These are phyloP conservation scores for Zosterops lateralis DNA, from an alignment of 2,113 vertebrate species.

Conservation along the genomic window DNA sequence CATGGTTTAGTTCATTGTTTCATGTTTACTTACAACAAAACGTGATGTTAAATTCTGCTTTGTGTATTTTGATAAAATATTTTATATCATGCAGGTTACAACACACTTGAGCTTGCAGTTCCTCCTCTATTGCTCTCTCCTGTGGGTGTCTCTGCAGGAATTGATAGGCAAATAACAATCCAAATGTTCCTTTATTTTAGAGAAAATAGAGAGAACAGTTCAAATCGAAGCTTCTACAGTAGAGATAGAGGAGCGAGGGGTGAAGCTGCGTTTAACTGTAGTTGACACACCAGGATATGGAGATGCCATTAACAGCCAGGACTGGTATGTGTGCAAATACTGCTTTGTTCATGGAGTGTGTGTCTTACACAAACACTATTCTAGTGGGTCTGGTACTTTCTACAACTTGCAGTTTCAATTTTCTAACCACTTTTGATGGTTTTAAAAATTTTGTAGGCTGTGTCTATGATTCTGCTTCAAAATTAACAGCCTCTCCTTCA, in stretches of 20 bases:
- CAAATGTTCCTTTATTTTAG: conserved; percentile 63
- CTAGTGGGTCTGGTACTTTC: background rate
- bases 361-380: background rate
- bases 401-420: background rate
- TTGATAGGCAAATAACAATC: background rate
- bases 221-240: conserved; percentile 93
- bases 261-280: conserved; percentile 91
- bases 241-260: conserved; percentile 91
- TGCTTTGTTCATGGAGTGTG: background rate
- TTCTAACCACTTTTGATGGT: background rate
- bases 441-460: background rate
- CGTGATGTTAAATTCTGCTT: background rate
- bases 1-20: background rate
- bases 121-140: background rate
- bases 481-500: background rate
- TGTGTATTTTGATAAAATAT: background rate
- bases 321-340: conserved; percentile 77
- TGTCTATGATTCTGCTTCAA: background rate
- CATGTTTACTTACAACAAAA: background rate
- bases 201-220: conserved; percentile 92
- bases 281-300: conserved; percentile 93
- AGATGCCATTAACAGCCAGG: conserved; percentile 92
- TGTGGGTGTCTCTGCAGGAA: background rate
- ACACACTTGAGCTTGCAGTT: background rate
- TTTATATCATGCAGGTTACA: background rate